Percentiles rank a stretch among this genome's conserved stretches.
phyloP scores from a whole-genome alignment of 2,113 vertebrate species.

The Lanius ludovicianus region DNA sequence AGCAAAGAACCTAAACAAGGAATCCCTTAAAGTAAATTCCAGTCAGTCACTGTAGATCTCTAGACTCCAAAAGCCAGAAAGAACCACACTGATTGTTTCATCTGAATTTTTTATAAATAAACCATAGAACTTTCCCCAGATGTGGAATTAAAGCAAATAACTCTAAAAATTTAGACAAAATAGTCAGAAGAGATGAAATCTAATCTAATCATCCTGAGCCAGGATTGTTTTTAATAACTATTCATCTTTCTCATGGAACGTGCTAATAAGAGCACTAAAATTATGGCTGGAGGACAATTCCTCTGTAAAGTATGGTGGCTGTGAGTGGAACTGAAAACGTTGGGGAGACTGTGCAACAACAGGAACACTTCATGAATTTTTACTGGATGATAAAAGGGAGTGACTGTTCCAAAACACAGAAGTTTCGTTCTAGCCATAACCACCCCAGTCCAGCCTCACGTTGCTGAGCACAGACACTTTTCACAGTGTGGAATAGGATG shows the following conservation, averaged over 20 bases:
- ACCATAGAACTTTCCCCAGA: neutral
- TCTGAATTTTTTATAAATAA: neutral
- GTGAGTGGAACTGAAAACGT: neutral
- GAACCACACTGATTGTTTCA: neutral
- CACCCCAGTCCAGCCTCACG: neutral
- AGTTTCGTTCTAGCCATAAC: neutral
- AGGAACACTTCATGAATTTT: neutral
- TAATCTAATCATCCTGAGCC: neutral
- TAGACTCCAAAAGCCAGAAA: neutral
- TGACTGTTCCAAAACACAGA: neutral
- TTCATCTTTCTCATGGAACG: neutral
- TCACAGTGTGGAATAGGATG: neutral
- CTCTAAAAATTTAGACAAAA: neutral
- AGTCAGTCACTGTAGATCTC: neutral
- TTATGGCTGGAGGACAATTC: neutral
- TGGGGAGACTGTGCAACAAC: neutral
- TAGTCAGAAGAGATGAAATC: neutral
- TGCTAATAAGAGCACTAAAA: neutral
- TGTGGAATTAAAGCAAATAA: neutral
- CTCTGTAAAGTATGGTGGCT: neutral
- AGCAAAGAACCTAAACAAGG: neutral
- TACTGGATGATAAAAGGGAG: neutral
- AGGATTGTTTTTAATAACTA: neutral
- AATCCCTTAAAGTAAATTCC: neutral
- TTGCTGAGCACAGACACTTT: neutral